phyloP scores from a whole-genome alignment of 2,113 vertebrate species.

The Ellobius talpinus region DNA sequence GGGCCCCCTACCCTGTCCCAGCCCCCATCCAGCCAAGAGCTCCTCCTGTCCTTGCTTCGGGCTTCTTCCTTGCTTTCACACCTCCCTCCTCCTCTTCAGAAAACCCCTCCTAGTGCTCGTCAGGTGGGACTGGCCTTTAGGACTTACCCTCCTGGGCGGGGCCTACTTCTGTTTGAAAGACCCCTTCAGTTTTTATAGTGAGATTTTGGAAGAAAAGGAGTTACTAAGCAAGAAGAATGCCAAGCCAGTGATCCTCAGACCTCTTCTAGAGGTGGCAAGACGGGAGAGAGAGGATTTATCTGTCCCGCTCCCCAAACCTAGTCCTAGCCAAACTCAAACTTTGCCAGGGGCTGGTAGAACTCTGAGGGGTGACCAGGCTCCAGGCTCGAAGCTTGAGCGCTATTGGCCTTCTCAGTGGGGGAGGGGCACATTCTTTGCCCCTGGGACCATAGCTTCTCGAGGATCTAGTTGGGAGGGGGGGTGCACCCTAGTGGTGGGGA shows the following conservation, averaged over 20 bases:
- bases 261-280: conserved; percentile 61
- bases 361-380: conserved; percentile 8
- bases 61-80: conserved; percentile 59
- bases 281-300: not conserved
- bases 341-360: conserved; percentile 42
- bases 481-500: conserved; percentile 64
- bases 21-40: conserved; percentile 66
- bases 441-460: conserved; percentile 51
- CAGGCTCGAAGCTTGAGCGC: not conserved
- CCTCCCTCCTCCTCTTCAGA: conserved; percentile 46
- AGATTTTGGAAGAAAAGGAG: conserved; percentile 66
- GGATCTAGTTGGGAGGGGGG: conserved; percentile 39
- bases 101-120: conserved; percentile 51
- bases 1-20: conserved; percentile 74
- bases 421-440: conserved; percentile 13
- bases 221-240: conserved; percentile 64
- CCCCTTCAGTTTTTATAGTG: conserved; percentile 49
- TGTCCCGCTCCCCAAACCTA: not conserved
- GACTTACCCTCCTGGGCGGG: conserved; percentile 47
- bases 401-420: not conserved
- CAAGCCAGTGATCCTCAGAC: conserved; percentile 43
- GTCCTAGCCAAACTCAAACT: conserved; percentile 24
- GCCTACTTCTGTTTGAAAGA: conserved; percentile 65
- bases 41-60: conserved; percentile 50
- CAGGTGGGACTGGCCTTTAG: conserved; percentile 66